phyloP scores from a whole-genome alignment of 1,140 invertebrate species.

The Drosophila sucinea region DNA sequence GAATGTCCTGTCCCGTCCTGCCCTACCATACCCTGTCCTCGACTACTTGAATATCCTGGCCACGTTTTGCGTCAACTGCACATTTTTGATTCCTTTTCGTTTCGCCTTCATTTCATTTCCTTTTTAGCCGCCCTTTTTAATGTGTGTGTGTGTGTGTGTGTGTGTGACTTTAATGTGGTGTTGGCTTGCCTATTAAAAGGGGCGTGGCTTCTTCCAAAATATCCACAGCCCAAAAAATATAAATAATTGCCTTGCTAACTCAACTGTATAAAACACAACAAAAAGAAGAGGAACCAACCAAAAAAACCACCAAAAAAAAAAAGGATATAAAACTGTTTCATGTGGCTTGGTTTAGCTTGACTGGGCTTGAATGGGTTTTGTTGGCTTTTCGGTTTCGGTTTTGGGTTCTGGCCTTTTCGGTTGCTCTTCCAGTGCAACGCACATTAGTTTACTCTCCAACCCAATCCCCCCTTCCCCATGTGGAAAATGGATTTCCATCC shows the following conservation, averaged over 20 bases:
- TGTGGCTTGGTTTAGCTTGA: slow-evolving; percentile 29
- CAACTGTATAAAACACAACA: slow-evolving; percentile 55
- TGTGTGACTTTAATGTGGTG: slow-evolving; percentile 65
- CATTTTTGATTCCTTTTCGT: slow-evolving; percentile 48
- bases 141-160: slow-evolving; percentile 57
- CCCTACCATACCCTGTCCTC: background rate
- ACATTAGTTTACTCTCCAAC: slow-evolving; percentile 58
- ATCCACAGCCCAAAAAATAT: slow-evolving; percentile 45
- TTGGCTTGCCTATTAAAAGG: slow-evolving; percentile 28
- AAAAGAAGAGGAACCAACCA: background rate
- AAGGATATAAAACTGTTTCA: slow-evolving; percentile 47
- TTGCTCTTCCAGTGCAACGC: slow-evolving; percentile 73
- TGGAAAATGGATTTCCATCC: slow-evolving; percentile 31
- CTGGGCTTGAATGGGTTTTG: slow-evolving; percentile 1
- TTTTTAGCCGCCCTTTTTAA: slow-evolving; percentile 17
- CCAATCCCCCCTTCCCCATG: slow-evolving; percentile 24
- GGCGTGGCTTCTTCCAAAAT: background rate
- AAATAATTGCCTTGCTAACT: slow-evolving; percentile 80
- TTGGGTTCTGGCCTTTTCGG: background rate
- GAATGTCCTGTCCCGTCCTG: slow-evolving; percentile 30
- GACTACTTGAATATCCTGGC: slow-evolving; percentile 53
- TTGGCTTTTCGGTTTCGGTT: background rate
- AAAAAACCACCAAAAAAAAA: background rate
- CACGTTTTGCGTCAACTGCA: slow-evolving; percentile 50
- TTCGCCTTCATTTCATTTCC: background rate